Evolutionary conservation across 2,113 vertebrate species (phyloP), one percentile per base, ranked within the genome.

Genomic region (Poeciliopsis retropinna): DNA sequence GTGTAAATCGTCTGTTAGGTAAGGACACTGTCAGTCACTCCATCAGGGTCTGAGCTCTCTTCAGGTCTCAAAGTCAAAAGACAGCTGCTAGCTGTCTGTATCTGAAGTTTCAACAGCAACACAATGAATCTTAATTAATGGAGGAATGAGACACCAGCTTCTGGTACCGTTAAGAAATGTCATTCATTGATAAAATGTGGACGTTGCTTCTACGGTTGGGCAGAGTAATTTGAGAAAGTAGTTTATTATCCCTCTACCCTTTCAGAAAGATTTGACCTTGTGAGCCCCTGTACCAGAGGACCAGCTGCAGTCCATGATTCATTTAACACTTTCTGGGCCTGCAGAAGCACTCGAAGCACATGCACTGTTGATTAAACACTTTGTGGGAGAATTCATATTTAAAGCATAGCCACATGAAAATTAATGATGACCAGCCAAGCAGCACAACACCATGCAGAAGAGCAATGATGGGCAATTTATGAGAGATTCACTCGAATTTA

Each of bases 261-360:
- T 91, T 87, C 29, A 88, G 85, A 57, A 82, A 89, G 80, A 82
- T 70, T 75, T 92, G 90, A 94, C 92, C 92, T 92, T 92, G 85
- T 44, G 63, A 79, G 83, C 76, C 80, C 72, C 47, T 70, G 57
- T 64, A 87, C 73, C 83, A 82, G 79, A 87, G 67, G 83, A 90
- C 90, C 89, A 86, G 91, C 90, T 92, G 82, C 85, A 87, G 70
- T 83, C 79, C 79, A 86, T 93, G 90, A 93, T 94, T 95, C 91
- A 92, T 87, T 91, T 90, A 91, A 90, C 88, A 92, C 86, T 89
- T 90, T 82, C 83, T 80, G 89, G 83, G 89, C 85, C 86, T 67
- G 44, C 9, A 73, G 67, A 83, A 82, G 60, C 82, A 78, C 90
- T 84, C 76, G 39, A 70, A 80, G 70, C 86, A 79, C 88, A 83